Evolutionary conservation across 1,140 invertebrate genomes (phyloP), one percentile per base, ranked within the genome.

Genomic region (Heliconius himera): DNA sequence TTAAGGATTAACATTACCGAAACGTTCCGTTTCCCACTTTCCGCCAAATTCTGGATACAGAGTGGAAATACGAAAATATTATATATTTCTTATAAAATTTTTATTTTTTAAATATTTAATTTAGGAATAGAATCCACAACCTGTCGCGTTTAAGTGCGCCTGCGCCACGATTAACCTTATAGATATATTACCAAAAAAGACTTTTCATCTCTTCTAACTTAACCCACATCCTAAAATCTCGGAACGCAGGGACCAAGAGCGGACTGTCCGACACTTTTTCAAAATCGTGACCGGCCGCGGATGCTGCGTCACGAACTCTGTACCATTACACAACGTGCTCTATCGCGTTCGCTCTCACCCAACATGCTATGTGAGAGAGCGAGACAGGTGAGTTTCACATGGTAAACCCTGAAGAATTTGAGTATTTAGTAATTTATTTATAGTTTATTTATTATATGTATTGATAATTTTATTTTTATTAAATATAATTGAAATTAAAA

Each of bases 261-360:
- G 84, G 80, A 82, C 85, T 82, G 87, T 85, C 89, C 89, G 84
- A 92, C 91, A 93, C 91, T 94, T 94, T 92, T 94, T 92, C 89
- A 92, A 93, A 92, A 92, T 93, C 91, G 91, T 94, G 91, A 94
- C 91, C 88, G 83, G 89, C 82, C 87, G 85, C 82, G 84, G 84
- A 84, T 82, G 82, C 86, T 82, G 78, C 85, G 88, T 93, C 92
- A 94, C 92, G 92, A 93, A 85, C 82, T 88, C 70, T 80, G 82
- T 93, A 89, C 91, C 91, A 91, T 93, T 94, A 94, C 79, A 82
- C 81, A 79, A 87, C 82, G 81, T 60, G 81, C 82, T 83, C 82
- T 74, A 78, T 85, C 84, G 83, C 87, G 26, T 86, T 91, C 85
- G 79, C 90, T 83, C 87, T 72, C 76, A 81, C 70, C 73, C 71